Conservation (phyloP, 30 jellyfish, hydroid and myxozoan species). For the Hydractinia symbiolongicarpus region DNA sequence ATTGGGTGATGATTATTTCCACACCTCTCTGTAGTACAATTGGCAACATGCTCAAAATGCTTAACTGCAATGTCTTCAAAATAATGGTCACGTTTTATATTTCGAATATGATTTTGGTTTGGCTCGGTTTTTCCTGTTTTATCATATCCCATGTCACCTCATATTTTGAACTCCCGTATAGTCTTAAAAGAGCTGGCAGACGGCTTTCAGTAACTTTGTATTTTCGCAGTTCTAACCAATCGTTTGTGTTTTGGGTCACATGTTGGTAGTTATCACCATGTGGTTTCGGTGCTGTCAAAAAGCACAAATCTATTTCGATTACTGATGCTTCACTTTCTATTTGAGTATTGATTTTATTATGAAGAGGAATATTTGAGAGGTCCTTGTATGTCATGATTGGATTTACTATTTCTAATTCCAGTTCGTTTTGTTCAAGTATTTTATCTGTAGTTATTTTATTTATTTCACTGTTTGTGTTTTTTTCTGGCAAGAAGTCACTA, state of each 20-base stretch:
- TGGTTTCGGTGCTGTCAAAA: neutral
- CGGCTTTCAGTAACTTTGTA: neutral
- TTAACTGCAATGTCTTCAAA: neutral
- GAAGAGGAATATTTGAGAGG: too few species aligned
- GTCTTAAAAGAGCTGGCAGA: neutral
- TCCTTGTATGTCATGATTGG: too few species aligned
- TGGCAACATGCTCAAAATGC: constrained; percentile 1
- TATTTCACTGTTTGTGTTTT: too few species aligned
- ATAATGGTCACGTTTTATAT: neutral
- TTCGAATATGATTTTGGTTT: neutral
- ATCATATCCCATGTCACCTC: neutral
- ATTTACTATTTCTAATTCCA: too few species aligned
- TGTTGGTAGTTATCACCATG: neutral
- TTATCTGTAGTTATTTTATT: too few species aligned
- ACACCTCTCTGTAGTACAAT: neutral
- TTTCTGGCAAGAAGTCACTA: too few species aligned
- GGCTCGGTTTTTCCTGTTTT: neutral
- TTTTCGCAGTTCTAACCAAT: neutral
- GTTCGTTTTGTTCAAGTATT: too few species aligned
- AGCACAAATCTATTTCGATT: neutral
- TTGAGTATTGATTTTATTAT: too few species aligned
- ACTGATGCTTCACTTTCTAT: too few species aligned
- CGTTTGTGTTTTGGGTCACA: neutral
- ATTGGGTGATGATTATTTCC: neutral
- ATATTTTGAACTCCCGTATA: neutral